Evolutionary conservation across 1,140 invertebrate genomes (phyloP), one percentile per base, ranked within the genome.

Genomic region (Theocolax elegans): DNA sequence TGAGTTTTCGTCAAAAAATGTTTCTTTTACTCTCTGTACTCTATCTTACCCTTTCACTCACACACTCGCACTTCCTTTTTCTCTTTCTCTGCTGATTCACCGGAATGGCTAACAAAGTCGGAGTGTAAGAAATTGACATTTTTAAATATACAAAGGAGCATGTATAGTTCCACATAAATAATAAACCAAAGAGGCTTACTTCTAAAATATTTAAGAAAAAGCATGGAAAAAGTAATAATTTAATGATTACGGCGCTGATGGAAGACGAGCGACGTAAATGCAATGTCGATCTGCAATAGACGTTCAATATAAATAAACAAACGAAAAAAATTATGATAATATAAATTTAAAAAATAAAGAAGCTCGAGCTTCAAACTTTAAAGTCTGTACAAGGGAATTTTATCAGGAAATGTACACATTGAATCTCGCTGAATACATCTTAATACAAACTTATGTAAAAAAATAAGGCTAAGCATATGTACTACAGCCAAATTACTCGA

Each of bases 201-300:
- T 58, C 25, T 42, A 65, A 54, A 54, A 23, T 53, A 29, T 40
- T 27, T 48, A 38, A 42, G 46, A 44, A 46, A 48, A 62, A 48
- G 29, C 25, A 17, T 64, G 44, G 13, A 49, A 7, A 25, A 56
- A 25, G 17, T n/a, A 38, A 65, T 21, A 58, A 35, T 49, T 13
- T 49, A 64, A 42, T 38, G 31, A 38, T 64, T 63, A 51, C 60
- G 60, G 44, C 71, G 53, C 59, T 60, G 35, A 60, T 69, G 66
- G 66, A 73, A 73, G 72, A 70, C 60, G 10, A 68, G 59, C 65
- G 56, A 13, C 62, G 19, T 73, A 69, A 73, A 62, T 72, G 64
- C 58, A 69, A 63, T 68, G 19, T 44, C 21, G 38, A 44, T 58
- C 15, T 60, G 59, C n/a, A 38, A 63, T 56, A 54, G 27, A 31